phyloP scores from a whole-genome alignment of 2,888 invertebrate species.

The Lysandra coridon region DNA sequence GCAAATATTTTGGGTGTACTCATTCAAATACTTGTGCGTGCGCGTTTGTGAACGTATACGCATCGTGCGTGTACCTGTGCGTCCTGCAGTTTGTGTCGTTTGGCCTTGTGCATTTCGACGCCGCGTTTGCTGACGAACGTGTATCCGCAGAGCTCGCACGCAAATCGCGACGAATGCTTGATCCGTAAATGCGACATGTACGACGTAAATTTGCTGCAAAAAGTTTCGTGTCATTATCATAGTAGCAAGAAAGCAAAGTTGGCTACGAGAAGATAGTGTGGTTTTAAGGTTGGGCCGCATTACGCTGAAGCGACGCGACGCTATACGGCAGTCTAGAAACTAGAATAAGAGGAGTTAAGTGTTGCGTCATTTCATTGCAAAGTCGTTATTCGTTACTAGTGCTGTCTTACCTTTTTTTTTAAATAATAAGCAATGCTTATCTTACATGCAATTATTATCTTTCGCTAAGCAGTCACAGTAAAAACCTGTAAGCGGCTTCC shows the following conservation, averaged over 20 bases:
- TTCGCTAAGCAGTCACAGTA: too few relatives aligned
- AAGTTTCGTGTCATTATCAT: not conserved
- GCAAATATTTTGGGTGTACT: not conserved
- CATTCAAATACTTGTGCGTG: not conserved
- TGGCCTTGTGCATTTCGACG: constrained; percentile 43
- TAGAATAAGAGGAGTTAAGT: too few relatives aligned
- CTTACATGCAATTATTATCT: too few relatives aligned
- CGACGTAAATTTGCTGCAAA: constrained; percentile 44
- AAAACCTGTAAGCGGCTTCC: too few relatives aligned
- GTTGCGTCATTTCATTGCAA: too few relatives aligned
- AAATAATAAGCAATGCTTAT: too few relatives aligned
- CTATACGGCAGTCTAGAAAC: too few relatives aligned
- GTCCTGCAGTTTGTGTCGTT: constrained; percentile 27
- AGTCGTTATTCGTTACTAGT: too few relatives aligned
- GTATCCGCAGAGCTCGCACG: constrained; percentile 46
- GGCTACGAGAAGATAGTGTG: too few relatives aligned
- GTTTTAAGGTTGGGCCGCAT: not conserved
- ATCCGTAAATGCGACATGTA: constrained; percentile 47
- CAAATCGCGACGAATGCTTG: constrained; percentile 47
- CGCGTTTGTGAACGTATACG: not conserved
- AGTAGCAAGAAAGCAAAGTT: not conserved
- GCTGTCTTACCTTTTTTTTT: too few relatives aligned
- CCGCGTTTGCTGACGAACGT: constrained; percentile 48
- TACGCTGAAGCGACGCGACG: too few relatives aligned
- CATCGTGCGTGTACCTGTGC: not conserved